Percentiles rank a stretch among this genome's conserved stretches.
Conservation (phyloP, 2,113 vertebrate genomes). For the Cyrtonyx montezumae region DNA sequence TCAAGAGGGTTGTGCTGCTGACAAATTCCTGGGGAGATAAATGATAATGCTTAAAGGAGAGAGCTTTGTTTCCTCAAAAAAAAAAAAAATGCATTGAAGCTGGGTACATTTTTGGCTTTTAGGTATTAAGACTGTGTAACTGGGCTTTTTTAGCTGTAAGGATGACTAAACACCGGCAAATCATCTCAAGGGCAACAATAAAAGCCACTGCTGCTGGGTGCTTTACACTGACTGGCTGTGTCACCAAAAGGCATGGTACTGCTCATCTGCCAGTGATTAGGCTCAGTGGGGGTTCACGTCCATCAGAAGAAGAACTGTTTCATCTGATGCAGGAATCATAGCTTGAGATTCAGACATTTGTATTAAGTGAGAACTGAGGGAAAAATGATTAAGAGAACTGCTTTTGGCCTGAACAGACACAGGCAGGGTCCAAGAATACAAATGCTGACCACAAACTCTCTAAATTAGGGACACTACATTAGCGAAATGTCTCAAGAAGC, state of each 20-base stretch:
- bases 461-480: neutral
- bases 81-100: constrained; percentile 6
- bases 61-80: neutral
- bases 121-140: neutral
- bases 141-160: neutral
- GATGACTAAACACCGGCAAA: neutral
- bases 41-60: neutral
- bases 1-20: constrained; percentile 80
- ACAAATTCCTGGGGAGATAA: constrained; percentile 78
- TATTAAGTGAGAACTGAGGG: neutral
- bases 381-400: fast-evolving
- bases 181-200: neutral
- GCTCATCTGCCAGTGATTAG: constrained; percentile 14
- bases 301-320: constrained; percentile 1
- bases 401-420: neutral
- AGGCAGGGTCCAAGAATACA: neutral
- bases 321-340: neutral
- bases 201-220: neutral
- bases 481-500: constrained; percentile 19
- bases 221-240: neutral
- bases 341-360: neutral
- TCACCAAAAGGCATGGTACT: neutral
- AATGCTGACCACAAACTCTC: neutral
- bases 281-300: neutral
- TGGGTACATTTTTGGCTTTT: neutral